Evolutionary conservation across 2,888 invertebrate species (phyloP).

Genomic region (Cryptocephalus primarius): DNA sequence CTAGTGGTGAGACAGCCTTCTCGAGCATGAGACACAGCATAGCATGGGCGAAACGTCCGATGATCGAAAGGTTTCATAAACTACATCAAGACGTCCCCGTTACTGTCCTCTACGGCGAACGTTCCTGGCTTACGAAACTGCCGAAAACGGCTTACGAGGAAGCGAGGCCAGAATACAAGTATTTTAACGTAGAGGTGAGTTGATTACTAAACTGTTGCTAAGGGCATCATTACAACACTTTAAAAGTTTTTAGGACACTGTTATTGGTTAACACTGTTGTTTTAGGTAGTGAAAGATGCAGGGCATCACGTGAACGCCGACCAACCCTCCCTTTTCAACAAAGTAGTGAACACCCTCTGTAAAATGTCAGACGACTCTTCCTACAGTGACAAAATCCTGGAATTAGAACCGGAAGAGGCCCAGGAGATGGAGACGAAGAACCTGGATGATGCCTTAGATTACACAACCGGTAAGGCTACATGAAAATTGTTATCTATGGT

Average conservation of each 20-base stretch:
- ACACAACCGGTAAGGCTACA: no score
- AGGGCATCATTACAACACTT: no score
- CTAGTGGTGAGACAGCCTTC: constrained; percentile 85
- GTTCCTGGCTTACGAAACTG: constrained; percentile 88
- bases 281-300: constrained; percentile 71
- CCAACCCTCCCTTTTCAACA: constrained; percentile 76
- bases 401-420: no score
- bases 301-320: constrained; percentile 96
- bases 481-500: no score
- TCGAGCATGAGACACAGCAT: constrained; percentile 66
- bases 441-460: no score
- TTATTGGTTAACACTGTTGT: no score
- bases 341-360: constrained; percentile 65
- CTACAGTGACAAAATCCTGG: no score
- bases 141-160: constrained; percentile 68
- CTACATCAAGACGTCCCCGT: constrained; percentile 65
- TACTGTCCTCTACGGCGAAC: constrained; percentile 82
- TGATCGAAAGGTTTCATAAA: constrained; percentile 69
- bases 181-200: constrained; percentile 68
- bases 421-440: no score
- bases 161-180: constrained; percentile 46
- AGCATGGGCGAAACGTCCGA: constrained; percentile 95
- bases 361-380: neutral
- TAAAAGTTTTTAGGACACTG: no score
- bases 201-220: no score